Evolutionary conservation across 1,140 invertebrate species (phyloP), one percentile per base, ranked within the genome.

Genomic region (Akabosia matsudoensis): DNA sequence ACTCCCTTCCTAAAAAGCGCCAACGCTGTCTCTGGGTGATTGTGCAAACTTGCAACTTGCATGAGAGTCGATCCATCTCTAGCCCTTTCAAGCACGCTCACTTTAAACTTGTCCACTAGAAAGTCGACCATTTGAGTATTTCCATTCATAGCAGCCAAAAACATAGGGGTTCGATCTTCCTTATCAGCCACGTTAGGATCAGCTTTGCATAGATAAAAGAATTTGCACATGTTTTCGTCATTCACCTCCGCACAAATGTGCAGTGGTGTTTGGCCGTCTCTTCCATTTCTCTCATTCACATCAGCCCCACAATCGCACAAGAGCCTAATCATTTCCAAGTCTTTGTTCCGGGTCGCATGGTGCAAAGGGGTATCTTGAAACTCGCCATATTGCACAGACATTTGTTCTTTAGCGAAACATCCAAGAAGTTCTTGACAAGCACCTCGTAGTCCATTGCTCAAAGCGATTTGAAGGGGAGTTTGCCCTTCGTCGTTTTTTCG

Each of bases 1-100:
- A 99, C 97, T 0, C 97, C 97, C 85, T 97, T 97, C 84, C 97
- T 98, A 84, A 99, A 94, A 28, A 99, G 91, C 89, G 97, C 96
- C 86, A 97, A 92, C 18, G 97, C 97, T 79, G 97, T 98, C 80
- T 98, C 96, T 0, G 97, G 95, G 85, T 98, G 96, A 0, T 97
- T 97, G 84, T 94, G 95, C 54, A 95, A 85, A 0, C 96, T 97
- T 0, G 97, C 97, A 72, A 99, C 97, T 84, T 99, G 97, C 92
- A 98, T 97, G 72, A 99, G 85, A 0, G 97, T 99, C 78, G 93
- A 97, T 56, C 97, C 97, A 86, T 99, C 97, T 85, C 96, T 96
- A 1, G 94, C 96, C 77, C 95, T 88, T 85, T 96, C 93, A 83
- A 93, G 92, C 78, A 96, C 94, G 54, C 94, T 96, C 1, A 95